Evolutionary conservation across 2,113 vertebrate species (phyloP).

Genomic region (Eretmochelys imbricata): DNA sequence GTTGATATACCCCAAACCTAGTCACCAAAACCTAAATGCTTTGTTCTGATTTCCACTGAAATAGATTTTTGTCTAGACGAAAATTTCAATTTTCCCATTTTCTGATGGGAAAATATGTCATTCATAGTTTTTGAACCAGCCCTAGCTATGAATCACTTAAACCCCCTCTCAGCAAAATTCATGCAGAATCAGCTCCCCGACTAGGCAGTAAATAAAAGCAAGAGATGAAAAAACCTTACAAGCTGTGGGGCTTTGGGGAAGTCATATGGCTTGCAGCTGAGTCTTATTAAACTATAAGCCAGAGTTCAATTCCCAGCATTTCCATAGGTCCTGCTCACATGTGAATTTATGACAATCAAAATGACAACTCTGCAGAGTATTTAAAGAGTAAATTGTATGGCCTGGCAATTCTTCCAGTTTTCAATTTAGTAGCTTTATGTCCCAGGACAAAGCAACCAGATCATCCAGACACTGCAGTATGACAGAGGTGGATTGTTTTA

Average conservation of each 20-base stretch:
- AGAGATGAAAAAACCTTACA: neutral
- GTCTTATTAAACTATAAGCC: neutral
- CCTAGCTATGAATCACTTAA: neutral
- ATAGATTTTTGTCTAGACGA: neutral
- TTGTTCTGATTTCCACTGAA: neutral
- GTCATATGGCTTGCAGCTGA: neutral
- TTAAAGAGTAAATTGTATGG: constrained; percentile 19
- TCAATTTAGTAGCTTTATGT: neutral
- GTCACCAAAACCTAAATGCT: neutral
- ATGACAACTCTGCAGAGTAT: neutral
- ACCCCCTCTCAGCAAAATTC: neutral
- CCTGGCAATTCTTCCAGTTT: neutral
- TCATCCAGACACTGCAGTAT: neutral
- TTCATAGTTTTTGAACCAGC: neutral
- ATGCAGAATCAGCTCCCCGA: neutral
- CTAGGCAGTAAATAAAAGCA: neutral
- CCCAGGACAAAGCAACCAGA: neutral
- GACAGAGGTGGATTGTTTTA: neutral
- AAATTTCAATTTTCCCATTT: neutral
- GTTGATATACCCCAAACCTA: too few relatives aligned
- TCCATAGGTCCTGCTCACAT: neutral
- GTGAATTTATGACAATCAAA: constrained; percentile 18
- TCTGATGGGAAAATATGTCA: neutral
- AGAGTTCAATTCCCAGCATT: constrained; percentile 16
- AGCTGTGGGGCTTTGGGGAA: neutral